Base-by-base conservation (phyloP, 2,888 invertebrate genomes). In the Amiota minor region DNA sequence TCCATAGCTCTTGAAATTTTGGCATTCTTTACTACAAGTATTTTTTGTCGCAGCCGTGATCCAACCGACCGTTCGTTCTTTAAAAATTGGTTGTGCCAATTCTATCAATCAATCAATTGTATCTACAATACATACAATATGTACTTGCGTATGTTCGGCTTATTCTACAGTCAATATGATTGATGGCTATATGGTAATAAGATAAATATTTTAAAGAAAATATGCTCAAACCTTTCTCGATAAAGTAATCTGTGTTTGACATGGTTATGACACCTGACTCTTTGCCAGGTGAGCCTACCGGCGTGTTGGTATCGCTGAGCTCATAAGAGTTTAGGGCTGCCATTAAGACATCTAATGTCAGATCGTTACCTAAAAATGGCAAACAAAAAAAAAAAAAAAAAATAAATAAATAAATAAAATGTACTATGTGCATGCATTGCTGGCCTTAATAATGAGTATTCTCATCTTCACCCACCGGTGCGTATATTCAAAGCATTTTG, bases 401-500 rank as follows among this genome's bases (percentile, higher is more conserved):
- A 16, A 45, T 23, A 14, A 11, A 47, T 6, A 12, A 14, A 14
- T 49, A 68, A 50, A 46, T 23, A 18, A 9, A 9, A 8, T 23
- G 23, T 35, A 20, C 9, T 4, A n/a, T 35, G 50, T 2, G 18
- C 14, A 14, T n/a, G n/a, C 16, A 12, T 61, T 20, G 0, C 9
- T 18, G 18, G 3, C 61, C 4, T 61, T 11, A 12, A 16, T 18
- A 18, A 16, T 23, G 35, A 45, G 35, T 45, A 1, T 64, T 20
- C 12, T 35, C 6, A 64, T 20, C 14, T 23, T 35, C 35, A 47
- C 73, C 74, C 94, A 84, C 96, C 95, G 55, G 91, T 91, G 85
- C 93, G 93, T 65, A 97, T 90, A 10, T 93, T 88, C 9, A 93
- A 89, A 1, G 95, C 94, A 86, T 94, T 94, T 88, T 96, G 94